Percentiles rank a stretch among this genome's conserved stretches.
These are phyloP conservation scores for Vulpes ferrilata DNA, from an alignment of 2,113 vertebrate species.

Conservation along the genomic window DNA sequence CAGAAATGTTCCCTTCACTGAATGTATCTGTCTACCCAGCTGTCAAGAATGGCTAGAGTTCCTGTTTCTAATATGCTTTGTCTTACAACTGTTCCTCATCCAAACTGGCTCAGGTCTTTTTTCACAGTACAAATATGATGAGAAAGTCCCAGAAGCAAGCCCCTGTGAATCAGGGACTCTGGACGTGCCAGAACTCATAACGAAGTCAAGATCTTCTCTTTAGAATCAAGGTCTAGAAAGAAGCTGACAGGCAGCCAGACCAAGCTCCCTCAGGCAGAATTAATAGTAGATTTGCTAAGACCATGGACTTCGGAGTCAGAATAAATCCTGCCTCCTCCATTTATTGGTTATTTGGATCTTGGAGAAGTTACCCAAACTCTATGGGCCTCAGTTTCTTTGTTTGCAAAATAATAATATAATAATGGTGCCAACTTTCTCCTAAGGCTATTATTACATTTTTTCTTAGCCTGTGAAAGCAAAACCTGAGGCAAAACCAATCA, in stretches of 20 bases:
- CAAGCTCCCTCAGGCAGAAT: background rate
- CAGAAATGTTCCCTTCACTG: slow-evolving; percentile 42
- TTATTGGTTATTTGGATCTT: background rate
- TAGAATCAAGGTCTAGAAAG: background rate
- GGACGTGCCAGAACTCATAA: background rate
- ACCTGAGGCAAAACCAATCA: background rate
- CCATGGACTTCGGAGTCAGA: background rate
- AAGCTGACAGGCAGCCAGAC: background rate
- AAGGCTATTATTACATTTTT: background rate
- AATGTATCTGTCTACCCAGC: slow-evolving; percentile 44
- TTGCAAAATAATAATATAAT: slow-evolving; percentile 26
- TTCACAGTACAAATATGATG: background rate
- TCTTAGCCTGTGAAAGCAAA: background rate
- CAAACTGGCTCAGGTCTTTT: background rate
- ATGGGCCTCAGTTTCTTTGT: background rate
- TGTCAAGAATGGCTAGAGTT: slow-evolving; percentile 32
- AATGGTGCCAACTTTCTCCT: background rate
- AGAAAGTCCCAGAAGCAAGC: background rate
- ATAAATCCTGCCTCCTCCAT: background rate
- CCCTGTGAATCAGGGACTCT: background rate
- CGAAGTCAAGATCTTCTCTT: background rate
- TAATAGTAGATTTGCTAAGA: background rate
- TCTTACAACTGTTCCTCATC: background rate
- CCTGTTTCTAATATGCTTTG: slow-evolving; percentile 24
- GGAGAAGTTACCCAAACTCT: background rate